Conservation (phyloP, 2,888 invertebrate species). For the Metallyticus violacea region DNA sequence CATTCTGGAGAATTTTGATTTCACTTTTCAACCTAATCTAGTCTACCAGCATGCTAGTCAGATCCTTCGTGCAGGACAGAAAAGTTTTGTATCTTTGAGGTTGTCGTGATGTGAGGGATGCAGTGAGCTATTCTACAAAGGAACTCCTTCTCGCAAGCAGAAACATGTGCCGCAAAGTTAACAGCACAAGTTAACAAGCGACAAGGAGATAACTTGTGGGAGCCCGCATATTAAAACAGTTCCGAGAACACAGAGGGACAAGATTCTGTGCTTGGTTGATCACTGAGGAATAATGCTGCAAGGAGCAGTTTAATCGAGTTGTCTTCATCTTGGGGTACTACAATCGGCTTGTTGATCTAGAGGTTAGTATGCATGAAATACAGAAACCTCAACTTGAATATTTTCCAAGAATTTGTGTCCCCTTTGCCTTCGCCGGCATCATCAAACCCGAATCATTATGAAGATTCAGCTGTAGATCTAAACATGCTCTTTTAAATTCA, state of each 20-base stretch:
- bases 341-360: neutral
- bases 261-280: neutral
- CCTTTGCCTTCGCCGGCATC: too few relatives aligned
- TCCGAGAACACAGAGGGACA: too few relatives aligned
- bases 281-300: too few relatives aligned
- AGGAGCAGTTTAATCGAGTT: neutral
- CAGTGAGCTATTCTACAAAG: neutral
- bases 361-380: neutral
- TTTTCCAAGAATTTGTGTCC: neutral
- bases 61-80: neutral
- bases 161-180: neutral
- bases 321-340: neutral
- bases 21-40: too few relatives aligned
- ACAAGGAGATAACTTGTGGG: neutral
- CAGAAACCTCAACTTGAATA: neutral
- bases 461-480: too few relatives aligned
- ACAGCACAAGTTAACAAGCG: neutral
- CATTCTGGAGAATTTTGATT: too few relatives aligned
- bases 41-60: neutral
- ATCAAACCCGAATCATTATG: too few relatives aligned
- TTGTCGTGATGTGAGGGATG: neutral
- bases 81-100: neutral
- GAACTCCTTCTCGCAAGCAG: neutral
- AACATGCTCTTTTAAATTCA: too few relatives aligned
- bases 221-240: neutral